Conservation (phyloP, 2,888 invertebrate genomes). For the Troides aeacus region DNA sequence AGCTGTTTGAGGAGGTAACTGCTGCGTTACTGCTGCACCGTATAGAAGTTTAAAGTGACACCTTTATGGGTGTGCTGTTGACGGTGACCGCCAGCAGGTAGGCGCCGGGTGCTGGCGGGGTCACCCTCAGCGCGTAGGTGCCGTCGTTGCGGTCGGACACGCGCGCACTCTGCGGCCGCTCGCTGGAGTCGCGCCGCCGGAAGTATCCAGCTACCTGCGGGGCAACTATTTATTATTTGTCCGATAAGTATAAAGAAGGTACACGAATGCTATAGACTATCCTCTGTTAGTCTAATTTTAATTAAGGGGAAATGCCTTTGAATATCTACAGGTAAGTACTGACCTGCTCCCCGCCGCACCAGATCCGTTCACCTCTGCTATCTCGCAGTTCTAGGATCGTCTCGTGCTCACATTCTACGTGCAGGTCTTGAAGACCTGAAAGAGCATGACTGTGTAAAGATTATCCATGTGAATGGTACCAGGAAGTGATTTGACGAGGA, state of each 20-base stretch:
- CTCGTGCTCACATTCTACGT: slow-evolving; percentile 82
- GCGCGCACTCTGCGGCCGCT: slow-evolving; percentile 68
- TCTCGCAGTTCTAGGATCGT: slow-evolving; percentile 82
- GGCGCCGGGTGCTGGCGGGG: slow-evolving; percentile 83
- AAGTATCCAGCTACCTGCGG: slow-evolving; percentile 75
- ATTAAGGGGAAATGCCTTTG: too few species aligned
- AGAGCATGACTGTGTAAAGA: not conserved
- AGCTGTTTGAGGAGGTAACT: too few species aligned
- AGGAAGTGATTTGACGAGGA: too few species aligned
- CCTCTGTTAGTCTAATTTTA: too few species aligned
- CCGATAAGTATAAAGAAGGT: not conserved
- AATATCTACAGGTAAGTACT: not conserved
- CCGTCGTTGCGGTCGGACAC: slow-evolving; percentile 83
- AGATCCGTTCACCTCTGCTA: slow-evolving; percentile 81
- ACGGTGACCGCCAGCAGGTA: slow-evolving; percentile 81
- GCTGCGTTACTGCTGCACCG: too few species aligned
- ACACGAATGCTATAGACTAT: too few species aligned
- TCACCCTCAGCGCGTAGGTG: slow-evolving; percentile 80
- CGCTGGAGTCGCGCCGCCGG: slow-evolving; percentile 64
- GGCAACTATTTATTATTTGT: not conserved
- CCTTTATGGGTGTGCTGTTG: slow-evolving; percentile 84
- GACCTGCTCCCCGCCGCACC: slow-evolving; percentile 84
- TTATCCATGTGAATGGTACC: too few species aligned
- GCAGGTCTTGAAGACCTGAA: slow-evolving; percentile 78
- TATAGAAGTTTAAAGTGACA: slow-evolving; percentile 38